A percentile compares a stretch with the other conserved stretches of the same genome.
These are phyloP conservation scores for Brevimyrus niger DNA, from an alignment of 2,113 vertebrate species.

Conservation along the genomic window DNA sequence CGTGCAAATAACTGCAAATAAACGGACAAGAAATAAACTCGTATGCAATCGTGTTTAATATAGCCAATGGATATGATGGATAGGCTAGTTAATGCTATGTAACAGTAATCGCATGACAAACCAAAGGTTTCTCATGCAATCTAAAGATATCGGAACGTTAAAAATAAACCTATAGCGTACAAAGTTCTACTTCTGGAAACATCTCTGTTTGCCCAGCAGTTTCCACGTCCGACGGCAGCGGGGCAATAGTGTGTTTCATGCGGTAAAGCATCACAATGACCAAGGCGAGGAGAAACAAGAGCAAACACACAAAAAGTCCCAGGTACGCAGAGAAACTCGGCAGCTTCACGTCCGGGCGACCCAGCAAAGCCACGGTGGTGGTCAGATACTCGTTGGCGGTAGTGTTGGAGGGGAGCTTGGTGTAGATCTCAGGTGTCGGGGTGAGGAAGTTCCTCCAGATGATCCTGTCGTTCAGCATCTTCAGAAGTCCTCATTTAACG, in stretches of 20 bases:
- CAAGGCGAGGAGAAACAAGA: constrained; percentile 37
- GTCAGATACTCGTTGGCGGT: constrained; percentile 26
- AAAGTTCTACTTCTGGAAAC: constrained; percentile 36
- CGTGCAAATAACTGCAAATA: background rate
- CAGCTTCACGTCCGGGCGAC: constrained; percentile 27
- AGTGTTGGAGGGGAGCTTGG: constrained; percentile 14
- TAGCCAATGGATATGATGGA: background rate
- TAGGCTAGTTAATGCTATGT: background rate
- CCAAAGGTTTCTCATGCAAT: background rate
- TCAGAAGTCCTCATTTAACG: background rate
- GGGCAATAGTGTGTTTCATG: constrained; percentile 42
- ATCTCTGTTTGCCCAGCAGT: constrained; percentile 31
- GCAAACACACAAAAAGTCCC: constrained; percentile 40
- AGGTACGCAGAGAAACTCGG: constrained; percentile 41
- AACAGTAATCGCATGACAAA: background rate
- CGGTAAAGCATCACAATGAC: constrained; percentile 43
- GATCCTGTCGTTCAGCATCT: constrained; percentile 29
- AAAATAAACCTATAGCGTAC: constrained; percentile 5
- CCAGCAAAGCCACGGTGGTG: constrained; percentile 24
- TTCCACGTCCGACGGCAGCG: constrained; percentile 36
- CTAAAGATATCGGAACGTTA: background rate
- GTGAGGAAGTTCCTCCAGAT: constrained; percentile 40
- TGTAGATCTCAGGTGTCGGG: constrained; percentile 20
- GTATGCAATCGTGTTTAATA: background rate
- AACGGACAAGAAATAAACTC: background rate